Percentiles rank a stretch among this genome's conserved stretches.
Evolutionary conservation across 2,113 vertebrate genomes (phyloP).

Genomic region (Micromys minutus): DNA sequence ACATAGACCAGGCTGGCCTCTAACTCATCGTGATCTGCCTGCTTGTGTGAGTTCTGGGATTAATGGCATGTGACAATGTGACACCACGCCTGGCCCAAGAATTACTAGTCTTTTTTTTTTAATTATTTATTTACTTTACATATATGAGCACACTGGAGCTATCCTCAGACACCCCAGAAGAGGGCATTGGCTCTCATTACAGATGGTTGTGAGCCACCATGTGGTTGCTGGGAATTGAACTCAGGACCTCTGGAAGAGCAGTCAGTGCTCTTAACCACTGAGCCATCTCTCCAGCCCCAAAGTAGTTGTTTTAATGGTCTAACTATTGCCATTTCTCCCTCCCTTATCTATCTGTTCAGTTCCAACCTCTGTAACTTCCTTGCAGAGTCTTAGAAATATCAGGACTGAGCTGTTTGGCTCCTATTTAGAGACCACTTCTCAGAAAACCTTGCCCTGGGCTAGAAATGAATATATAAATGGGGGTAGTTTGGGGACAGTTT

Average conservation of each 20-base stretch:
- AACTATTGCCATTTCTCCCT: neutral
- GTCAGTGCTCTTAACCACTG: no score
- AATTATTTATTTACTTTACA: no score
- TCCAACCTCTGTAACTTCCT: conserved; percentile 2
- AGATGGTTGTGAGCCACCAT: no score
- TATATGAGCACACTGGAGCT: no score
- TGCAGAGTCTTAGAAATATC: conserved; percentile 27
- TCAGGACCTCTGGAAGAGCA: no score
- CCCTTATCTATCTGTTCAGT: neutral
- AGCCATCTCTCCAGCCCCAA: no score
- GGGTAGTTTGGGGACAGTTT: conserved; percentile 9
- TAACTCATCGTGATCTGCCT: neutral
- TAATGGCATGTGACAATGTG: no score
- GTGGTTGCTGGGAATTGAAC: no score
- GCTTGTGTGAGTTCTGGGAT: neutral
- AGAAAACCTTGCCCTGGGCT: conserved; percentile 4
- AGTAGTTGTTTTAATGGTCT: neutral
- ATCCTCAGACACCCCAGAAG: no score
- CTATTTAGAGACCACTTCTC: conserved; percentile 10
- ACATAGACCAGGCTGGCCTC: neutral
- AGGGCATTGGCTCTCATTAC: no score
- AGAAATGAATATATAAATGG: neutral
- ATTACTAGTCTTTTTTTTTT: no score
- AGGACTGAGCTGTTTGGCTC: neutral
- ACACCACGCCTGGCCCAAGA: neutral